These are phyloP conservation scores for Sthenelais limicola DNA, from an alignment of 2,888 invertebrate species.

Conservation along the genomic window DNA sequence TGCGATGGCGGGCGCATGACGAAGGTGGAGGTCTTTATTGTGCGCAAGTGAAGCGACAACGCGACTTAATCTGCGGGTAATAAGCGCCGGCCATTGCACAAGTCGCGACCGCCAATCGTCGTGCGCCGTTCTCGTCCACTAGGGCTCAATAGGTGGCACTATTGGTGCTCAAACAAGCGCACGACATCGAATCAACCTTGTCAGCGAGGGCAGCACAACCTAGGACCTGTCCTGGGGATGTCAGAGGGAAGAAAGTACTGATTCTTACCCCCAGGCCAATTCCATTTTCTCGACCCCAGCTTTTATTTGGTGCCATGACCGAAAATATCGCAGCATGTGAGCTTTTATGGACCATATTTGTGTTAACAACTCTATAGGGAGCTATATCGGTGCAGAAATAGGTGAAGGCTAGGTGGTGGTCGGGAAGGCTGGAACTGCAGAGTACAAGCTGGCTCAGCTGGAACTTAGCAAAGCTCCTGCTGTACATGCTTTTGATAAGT, in stretches of 20 bases:
- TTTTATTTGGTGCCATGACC: too few relatives aligned
- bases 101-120: constrained; percentile 5
- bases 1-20: constrained; percentile 5
- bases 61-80: constrained; percentile 29
- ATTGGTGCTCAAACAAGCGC: background rate
- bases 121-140: constrained; percentile 27
- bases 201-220: background rate
- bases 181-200: constrained; percentile 16
- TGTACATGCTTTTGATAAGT: too few relatives aligned
- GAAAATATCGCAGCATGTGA: too few relatives aligned
- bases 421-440: too few relatives aligned
- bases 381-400: too few relatives aligned
- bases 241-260: constrained; percentile 15
- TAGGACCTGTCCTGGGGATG: background rate
- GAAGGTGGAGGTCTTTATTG: constrained; percentile 3
- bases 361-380: too few relatives aligned
- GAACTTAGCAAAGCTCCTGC: too few relatives aligned
- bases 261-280: too few relatives aligned
- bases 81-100: constrained; percentile 14
- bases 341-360: too few relatives aligned
- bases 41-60: background rate
- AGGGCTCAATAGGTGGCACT: constrained; percentile 3
- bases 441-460: too few relatives aligned
- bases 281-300: too few relatives aligned
- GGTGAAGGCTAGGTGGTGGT: too few relatives aligned